These are phyloP conservation scores for Cheilosia vernalis DNA, from an alignment of 2,888 invertebrate genomes.

Conservation along the genomic window DNA sequence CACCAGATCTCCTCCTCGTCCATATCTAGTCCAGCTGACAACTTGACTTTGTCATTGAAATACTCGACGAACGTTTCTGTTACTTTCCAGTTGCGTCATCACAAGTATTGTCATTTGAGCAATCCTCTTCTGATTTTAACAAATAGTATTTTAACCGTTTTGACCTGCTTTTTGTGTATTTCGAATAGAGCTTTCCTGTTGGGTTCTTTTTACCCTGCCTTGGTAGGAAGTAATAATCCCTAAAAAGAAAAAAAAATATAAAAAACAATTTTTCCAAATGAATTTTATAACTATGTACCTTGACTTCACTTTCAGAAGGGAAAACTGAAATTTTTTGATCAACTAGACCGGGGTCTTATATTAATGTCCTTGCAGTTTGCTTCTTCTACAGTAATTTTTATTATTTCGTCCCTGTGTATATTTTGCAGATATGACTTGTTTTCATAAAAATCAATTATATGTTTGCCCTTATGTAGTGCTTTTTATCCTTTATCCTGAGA, in stretches of 20 bases:
- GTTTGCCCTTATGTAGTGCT: too few species aligned
- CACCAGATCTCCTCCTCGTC: constrained; percentile 25
- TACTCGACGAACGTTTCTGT: constrained; percentile 21
- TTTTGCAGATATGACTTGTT: too few species aligned
- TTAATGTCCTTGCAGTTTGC: too few species aligned
- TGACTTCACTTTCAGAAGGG: too few species aligned
- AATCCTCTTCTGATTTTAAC: background rate
- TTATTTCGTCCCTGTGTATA: too few species aligned
- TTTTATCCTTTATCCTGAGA: too few species aligned
- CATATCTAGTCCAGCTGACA: constrained; percentile 9
- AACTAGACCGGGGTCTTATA: too few species aligned
- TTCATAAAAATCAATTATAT: too few species aligned
- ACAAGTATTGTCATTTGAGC: background rate
- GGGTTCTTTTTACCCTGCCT: background rate
- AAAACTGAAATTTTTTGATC: too few species aligned
- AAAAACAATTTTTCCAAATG: background rate
- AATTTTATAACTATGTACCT: too few species aligned
- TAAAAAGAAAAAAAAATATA: too few species aligned
- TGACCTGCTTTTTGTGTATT: background rate
- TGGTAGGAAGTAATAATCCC: background rate
- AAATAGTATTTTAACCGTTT: background rate
- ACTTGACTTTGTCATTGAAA: constrained; percentile 20
- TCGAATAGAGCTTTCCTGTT: background rate
- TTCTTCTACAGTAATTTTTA: too few species aligned
- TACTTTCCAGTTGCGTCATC: constrained; percentile 7